These are phyloP conservation scores for Phrixothrix hirtus DNA, from an alignment of 2,888 invertebrate species.

Conservation along the genomic window DNA sequence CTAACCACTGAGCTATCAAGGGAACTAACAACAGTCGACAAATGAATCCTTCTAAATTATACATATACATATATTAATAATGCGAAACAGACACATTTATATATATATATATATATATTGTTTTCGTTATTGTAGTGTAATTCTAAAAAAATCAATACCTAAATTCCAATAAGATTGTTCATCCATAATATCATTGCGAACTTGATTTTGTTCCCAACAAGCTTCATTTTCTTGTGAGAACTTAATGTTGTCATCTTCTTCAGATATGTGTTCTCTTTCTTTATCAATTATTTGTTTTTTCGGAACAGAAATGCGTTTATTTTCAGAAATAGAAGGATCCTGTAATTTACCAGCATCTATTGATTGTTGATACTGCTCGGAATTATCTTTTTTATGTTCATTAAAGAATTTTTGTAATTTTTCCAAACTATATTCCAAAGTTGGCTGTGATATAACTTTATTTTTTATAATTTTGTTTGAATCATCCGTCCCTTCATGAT, in stretches of 20 bases:
- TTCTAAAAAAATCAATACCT: no score
- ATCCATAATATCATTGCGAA: constrained; percentile 48
- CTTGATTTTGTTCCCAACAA: constrained; percentile 51
- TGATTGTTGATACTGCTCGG: constrained; percentile 59
- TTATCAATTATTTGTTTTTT: constrained; percentile 61
- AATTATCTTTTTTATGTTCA: constrained; percentile 71
- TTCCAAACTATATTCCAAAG: constrained; percentile 81
- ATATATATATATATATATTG: no score
- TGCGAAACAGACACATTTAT: no score
- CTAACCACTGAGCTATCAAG: no score
- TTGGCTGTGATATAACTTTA: constrained; percentile 71
- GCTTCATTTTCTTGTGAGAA: constrained; percentile 47
- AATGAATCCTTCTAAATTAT: no score
- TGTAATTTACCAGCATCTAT: constrained; percentile 49
- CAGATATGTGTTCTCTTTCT: constrained; percentile 42
- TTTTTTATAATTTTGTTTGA: constrained; percentile 73
- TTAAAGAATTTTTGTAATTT: constrained; percentile 80
- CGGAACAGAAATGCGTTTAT: constrained; percentile 66
- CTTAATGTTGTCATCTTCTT: constrained; percentile 51
- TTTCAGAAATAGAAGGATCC: constrained; percentile 52
- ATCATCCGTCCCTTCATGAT: constrained; percentile 66
- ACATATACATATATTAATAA: no score
- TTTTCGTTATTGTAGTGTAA: no score
- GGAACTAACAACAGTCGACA: no score
- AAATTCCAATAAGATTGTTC: constrained; percentile 40